These are phyloP conservation scores for Trichomycterus rosablanca DNA, from an alignment of 2,113 vertebrate species.

Conservation along the genomic window DNA sequence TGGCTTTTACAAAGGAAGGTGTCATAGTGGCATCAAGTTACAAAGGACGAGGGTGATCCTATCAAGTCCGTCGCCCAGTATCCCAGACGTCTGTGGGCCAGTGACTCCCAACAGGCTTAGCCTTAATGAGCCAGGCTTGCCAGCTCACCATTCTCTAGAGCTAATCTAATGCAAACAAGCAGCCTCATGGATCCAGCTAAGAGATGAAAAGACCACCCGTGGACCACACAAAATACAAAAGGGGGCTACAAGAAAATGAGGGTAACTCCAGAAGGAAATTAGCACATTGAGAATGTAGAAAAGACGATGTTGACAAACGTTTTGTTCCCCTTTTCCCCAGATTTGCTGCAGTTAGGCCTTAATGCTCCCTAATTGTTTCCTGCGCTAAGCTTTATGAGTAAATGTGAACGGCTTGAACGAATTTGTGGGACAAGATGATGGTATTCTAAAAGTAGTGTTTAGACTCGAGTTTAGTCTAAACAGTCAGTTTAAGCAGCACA, in stretches of 20 bases:
- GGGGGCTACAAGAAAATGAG: constrained; percentile 24
- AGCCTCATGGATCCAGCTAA: constrained; percentile 47
- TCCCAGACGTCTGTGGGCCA: constrained; percentile 13
- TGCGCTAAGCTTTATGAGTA: not conserved
- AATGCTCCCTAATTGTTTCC: not conserved
- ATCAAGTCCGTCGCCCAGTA: not conserved
- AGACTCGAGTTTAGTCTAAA: not conserved
- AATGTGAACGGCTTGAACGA: not conserved
- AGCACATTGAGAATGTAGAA: constrained; percentile 36
- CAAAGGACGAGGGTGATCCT: not conserved
- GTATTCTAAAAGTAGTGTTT: not conserved
- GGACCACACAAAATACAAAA: constrained; percentile 43
- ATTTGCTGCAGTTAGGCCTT: not conserved
- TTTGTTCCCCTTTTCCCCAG: constrained; percentile 7
- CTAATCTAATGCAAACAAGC: constrained; percentile 61
- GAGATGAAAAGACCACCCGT: constrained; percentile 65
- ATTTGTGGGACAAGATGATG: not conserved
- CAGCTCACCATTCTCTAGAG: constrained; percentile 35
- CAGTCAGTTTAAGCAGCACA: not conserved
- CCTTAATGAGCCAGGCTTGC: constrained; percentile 44
- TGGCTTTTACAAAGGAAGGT: not conserved
- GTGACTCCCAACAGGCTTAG: constrained; percentile 38
- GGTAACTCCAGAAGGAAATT: constrained; percentile 34
- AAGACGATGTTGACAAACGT: constrained; percentile 27
- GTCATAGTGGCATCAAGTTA: not conserved